Base-by-base conservation (phyloP, 2,113 vertebrate genomes). In the Rhynchopsitta pachyrhyncha region DNA sequence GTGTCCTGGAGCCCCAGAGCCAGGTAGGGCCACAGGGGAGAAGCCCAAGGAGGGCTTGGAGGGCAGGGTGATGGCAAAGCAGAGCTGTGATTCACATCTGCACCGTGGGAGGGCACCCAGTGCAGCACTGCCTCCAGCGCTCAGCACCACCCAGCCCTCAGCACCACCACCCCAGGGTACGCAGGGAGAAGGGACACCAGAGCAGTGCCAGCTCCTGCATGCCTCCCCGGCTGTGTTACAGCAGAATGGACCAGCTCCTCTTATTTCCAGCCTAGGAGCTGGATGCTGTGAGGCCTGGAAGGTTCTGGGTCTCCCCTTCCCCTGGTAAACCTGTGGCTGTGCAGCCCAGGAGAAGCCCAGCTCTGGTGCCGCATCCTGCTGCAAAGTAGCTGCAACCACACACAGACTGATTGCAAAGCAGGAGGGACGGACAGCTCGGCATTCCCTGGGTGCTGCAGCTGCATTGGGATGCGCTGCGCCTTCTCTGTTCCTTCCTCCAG, bases 41-140 rank as follows among this genome's bases (percentile, higher is more conserved):
- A 53, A 27, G 27, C 90, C 71, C 85, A 0, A 2, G 4, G 39
- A 37, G 22, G 13, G 2, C 22, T 4, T 41, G 33, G 46, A 42
- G 28, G 1, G 68, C 33, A 17, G 71, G 73, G 69, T 31, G 52
- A 16, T 1, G 47, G 25, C 23, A 2, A 11, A 83, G 86, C 0
- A 5, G 7, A 25, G 70, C 35, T 95, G 94, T 68, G 84, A 74
- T 53, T 59, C 78, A 6, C 6, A 2, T 15, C 84, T 29, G 78
- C 11, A 66, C 89, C 93, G 1, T 68, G 91, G 89, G 92, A 93
- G 83, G 86, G 80, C 95, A 95, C 76, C 71, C 91, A 68, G 93
- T 11, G 87, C 84, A 60, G 64, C 11, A 0, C 35, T 24, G 44
- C 88, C 47, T 70, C 79, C 68, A 35, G 73, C 42, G 15, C 70